Evolutionary conservation across 2,888 invertebrate genomes (phyloP).

Genomic region (Trachelus troglodyta): DNA sequence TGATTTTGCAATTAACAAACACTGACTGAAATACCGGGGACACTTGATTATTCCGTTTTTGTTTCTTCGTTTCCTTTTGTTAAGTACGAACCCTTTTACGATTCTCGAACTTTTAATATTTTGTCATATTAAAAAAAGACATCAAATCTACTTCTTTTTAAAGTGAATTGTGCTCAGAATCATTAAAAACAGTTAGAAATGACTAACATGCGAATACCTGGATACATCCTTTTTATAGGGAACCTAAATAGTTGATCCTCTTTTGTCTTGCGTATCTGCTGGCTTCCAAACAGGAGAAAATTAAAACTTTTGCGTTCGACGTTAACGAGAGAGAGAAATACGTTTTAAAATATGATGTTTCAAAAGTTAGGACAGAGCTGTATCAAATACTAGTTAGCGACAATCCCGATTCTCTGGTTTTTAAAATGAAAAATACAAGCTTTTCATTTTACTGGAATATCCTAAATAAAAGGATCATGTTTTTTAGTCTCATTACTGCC

Average conservation of each 20-base stretch:
- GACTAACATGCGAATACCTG: not conserved
- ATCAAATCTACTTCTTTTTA: slow-evolving; percentile 4
- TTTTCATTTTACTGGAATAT: not conserved
- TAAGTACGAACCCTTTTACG: slow-evolving; percentile 24
- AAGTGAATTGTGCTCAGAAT: not conserved
- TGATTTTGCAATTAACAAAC: slow-evolving; percentile 25
- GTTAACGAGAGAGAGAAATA: not conserved
- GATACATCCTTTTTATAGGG: not conserved
- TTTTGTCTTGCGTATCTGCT: not conserved
- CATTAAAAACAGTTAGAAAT: not conserved
- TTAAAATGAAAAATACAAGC: not conserved
- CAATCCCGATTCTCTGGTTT: not conserved
- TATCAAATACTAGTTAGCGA: not conserved
- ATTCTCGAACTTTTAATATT: slow-evolving; percentile 41
- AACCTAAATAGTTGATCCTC: not conserved
- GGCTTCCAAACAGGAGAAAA: not conserved
- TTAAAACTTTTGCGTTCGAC: not conserved
- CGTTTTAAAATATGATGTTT: not conserved
- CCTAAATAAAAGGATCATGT: not conserved
- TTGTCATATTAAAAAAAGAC: slow-evolving; percentile 22
- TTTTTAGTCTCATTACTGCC: not conserved
- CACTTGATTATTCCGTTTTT: slow-evolving; percentile 27
- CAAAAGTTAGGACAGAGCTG: not conserved
- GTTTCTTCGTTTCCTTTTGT: slow-evolving; percentile 34
- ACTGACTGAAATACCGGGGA: not conserved